Evolutionary conservation across 37 sponge, comb jelly and placozoan genomes (phyloP).

Genomic region (Crambe crambe): DNA sequence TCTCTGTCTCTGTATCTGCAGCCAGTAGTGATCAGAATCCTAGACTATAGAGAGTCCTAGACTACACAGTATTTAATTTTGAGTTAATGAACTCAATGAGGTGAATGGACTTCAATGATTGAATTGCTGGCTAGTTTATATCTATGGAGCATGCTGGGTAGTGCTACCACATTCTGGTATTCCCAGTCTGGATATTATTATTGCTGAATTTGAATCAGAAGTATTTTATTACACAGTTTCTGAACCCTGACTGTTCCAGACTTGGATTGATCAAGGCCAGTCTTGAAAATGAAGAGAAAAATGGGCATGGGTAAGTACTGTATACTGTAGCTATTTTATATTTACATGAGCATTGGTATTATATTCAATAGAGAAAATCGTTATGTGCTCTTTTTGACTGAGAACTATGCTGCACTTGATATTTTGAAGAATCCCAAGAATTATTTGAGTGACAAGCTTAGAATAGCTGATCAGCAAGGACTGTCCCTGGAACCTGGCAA

Average conservation of each 20-base stretch:
- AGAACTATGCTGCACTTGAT: slow-evolving; percentile 90
- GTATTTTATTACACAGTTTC: slow-evolving; percentile 13
- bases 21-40: too few relatives aligned
- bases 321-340: too few relatives aligned
- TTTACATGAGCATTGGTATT: not conserved
- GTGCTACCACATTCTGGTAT: not conserved
- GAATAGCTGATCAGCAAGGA: not conserved
- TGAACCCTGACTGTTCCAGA: slow-evolving; percentile 70
- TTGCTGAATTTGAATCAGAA: slow-evolving; percentile 20
- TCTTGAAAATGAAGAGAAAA: slow-evolving; percentile 53
- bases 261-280: slow-evolving; percentile 77
- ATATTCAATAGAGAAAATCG: slow-evolving; percentile 80
- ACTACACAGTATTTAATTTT: too few relatives aligned
- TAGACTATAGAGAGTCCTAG: too few relatives aligned
- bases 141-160: too few relatives aligned
- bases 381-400: slow-evolving; percentile 88
- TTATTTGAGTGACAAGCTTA: slow-evolving; percentile 11
- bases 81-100: too few relatives aligned
- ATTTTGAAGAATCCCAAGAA: slow-evolving; percentile 65
- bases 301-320: slow-evolving; percentile 70
- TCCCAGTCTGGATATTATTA: not conserved
- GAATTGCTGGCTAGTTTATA: too few relatives aligned
- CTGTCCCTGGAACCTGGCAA: not conserved
- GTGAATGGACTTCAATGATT: too few relatives aligned
- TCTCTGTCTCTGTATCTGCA: too few relatives aligned